Evolutionary conservation across 2,797 vertebrate genomes (phyloP).

Genomic region (Parauchenoglanis punctatus): DNA sequence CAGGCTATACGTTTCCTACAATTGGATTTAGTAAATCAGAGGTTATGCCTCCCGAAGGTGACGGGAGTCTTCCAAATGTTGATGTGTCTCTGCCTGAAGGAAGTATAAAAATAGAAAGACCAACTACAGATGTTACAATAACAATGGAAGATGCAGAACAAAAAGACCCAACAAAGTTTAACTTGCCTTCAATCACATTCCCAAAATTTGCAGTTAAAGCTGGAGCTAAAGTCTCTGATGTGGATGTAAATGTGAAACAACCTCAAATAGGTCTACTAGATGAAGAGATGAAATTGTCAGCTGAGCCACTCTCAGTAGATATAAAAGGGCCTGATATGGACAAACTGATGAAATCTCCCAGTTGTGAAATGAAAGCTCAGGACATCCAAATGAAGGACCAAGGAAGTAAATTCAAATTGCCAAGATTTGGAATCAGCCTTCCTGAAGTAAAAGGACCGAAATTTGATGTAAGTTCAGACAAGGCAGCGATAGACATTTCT

Average conservation of each 20-base stretch:
- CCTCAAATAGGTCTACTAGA: background rate
- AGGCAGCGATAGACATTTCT: conserved; percentile 26
- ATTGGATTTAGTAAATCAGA: background rate
- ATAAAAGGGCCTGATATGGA: accelerated
- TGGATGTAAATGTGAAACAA: conserved; percentile 44
- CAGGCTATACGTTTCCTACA: background rate
- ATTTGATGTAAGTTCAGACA: background rate
- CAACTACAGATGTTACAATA: conserved; percentile 15
- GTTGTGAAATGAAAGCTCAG: conserved; percentile 14
- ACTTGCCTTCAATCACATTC: conserved; percentile 45
- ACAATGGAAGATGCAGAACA: background rate
- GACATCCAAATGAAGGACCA: conserved; percentile 30
- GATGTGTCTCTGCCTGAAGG: conserved; percentile 17
- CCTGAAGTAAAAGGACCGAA: conserved; percentile 10
- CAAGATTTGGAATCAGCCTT: conserved; percentile 58
- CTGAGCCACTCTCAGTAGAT: background rate
- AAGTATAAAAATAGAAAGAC: conserved; percentile 7
- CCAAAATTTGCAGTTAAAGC: conserved; percentile 41
- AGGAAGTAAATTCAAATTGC: conserved; percentile 55
- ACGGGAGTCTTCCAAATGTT: conserved; percentile 14
- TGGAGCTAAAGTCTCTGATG: conserved; percentile 26
- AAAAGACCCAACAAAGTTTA: conserved; percentile 36
- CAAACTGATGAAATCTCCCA: background rate
- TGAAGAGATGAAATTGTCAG: accelerated
- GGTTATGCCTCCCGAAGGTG: background rate